Percentiles rank a stretch among this genome's conserved stretches.
phyloP scores from a whole-genome alignment of 2,797 vertebrate genomes.

The Chelon labrosus region DNA sequence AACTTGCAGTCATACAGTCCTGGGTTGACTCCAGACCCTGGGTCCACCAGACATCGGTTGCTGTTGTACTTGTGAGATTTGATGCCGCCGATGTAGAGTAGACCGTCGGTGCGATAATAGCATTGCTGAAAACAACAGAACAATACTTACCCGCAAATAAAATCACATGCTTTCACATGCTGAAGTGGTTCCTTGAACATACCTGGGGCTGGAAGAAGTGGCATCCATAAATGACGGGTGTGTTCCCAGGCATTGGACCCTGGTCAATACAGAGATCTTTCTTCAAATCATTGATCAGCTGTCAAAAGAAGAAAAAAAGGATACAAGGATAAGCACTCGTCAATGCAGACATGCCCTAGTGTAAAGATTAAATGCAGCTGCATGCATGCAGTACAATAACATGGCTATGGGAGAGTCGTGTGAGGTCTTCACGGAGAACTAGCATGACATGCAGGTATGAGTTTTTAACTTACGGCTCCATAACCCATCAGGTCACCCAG shows the following conservation, averaged over 20 bases:
- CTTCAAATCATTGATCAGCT: slow-evolving; percentile 73
- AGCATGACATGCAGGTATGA: neutral
- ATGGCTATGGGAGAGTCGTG: neutral
- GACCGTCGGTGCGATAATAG: slow-evolving; percentile 65
- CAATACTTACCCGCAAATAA: neutral
- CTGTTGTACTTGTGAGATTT: slow-evolving; percentile 77
- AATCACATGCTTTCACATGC: neutral
- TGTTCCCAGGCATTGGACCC: slow-evolving; percentile 72
- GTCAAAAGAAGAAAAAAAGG: slow-evolving; percentile 23
- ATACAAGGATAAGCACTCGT: too few relatives aligned
- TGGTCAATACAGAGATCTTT: slow-evolving; percentile 75
- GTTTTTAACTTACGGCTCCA: slow-evolving; percentile 72
- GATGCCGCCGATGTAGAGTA: slow-evolving; percentile 76
- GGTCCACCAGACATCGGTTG: slow-evolving; percentile 81
- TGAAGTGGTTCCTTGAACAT: neutral
- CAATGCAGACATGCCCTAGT: too few relatives aligned
- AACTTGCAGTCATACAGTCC: slow-evolving; percentile 65
- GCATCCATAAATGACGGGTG: slow-evolving; percentile 72
- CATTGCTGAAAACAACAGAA: slow-evolving; percentile 60
- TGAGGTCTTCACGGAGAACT: neutral
- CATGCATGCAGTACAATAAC: too few relatives aligned
- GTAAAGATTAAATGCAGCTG: too few relatives aligned
- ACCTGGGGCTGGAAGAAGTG: slow-evolving; percentile 75
- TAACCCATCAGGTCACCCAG: slow-evolving; percentile 61
- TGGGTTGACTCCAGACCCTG: slow-evolving; percentile 51